Evolutionary conservation across 1,140 invertebrate genomes (phyloP), one percentile per base, ranked within the genome.

Genomic region (Drosophila burlai): DNA sequence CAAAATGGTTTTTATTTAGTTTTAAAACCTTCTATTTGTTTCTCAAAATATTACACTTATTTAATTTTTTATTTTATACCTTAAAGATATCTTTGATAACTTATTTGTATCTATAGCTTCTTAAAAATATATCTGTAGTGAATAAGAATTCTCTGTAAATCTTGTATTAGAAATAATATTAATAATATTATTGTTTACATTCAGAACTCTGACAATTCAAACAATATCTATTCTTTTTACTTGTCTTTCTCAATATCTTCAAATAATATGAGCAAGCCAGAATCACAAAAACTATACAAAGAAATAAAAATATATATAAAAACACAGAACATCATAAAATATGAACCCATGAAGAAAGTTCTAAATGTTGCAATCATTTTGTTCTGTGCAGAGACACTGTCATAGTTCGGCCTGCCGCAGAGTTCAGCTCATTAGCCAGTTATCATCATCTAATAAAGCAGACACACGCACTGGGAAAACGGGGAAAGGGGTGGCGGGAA

Each of bases 361-460:
- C 36, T 13, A 38, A 38, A 38, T 38, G 0, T 18, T 9, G 13
- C 26, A 21, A 16, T 29, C 16, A 4, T 65, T 68, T 68, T 13
- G 15, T 24, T 21, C 49, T 0, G 40, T 71, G 64, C 18, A 43
- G 46, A 62, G 47, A 40, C 75, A 79, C 72, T 87, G 80, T 78
- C 79, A 64, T 77, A 65, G 60, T 43, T 77, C n/a, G 74, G 68
- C 78, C 78, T 84, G 74, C 76, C 78, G 74, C 78, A 64, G 65
- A 82, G 83, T 86, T 61, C 83, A 91, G 76, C 85, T 89, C 85
- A 89, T 89, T 89, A 89, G 85, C 85, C 81, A 85, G 85, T 90
- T 89, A 89, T 89, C 85, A 89, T 90, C 85, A 89, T 80, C 85
- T 89, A 90, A 89, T 89, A 89, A 89, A 89, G 85, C 75, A 72